Percentiles rank a stretch among this genome's conserved stretches.
These are phyloP conservation scores for Heterotilapia buettikoferi DNA, from an alignment of 2,113 vertebrate genomes.

Conservation along the genomic window DNA sequence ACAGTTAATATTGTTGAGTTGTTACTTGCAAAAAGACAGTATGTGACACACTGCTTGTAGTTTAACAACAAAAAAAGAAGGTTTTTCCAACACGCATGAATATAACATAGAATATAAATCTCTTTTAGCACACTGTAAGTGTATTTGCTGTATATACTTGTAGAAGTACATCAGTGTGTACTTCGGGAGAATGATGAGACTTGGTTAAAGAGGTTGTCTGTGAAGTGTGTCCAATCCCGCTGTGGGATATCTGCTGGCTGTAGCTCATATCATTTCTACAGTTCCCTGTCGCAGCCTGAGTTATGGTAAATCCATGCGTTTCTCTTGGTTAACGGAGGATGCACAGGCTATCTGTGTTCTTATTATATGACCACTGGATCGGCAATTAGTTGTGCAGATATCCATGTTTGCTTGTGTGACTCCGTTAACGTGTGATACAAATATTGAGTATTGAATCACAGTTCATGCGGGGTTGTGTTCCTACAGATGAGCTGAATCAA, in stretches of 20 bases:
- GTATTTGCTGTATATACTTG: background rate
- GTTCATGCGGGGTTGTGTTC: constrained; percentile 33
- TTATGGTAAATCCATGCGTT: constrained; percentile 30
- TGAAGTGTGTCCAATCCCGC: constrained; percentile 13
- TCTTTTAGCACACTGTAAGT: background rate
- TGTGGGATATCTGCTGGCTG: constrained; percentile 17
- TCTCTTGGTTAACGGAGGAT: background rate
- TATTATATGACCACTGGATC: background rate
- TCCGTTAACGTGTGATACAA: background rate
- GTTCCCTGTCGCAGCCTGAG: background rate
- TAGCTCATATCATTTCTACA: constrained; percentile 1
- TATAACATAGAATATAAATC: background rate
- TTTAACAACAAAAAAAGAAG: background rate
- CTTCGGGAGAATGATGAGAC: background rate
- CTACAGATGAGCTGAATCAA: constrained; percentile 52
- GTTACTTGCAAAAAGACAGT: background rate
- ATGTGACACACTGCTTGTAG: background rate
- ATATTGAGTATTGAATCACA: constrained; percentile 25
- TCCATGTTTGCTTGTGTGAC: background rate
- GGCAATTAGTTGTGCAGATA: background rate
- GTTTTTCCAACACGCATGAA: background rate
- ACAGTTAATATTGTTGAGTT: background rate
- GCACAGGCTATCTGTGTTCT: background rate
- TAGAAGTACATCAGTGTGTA: constrained; percentile 5
- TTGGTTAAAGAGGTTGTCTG: background rate